Conservation (phyloP, 2,888 invertebrate species). For the Argyra leucocephala region DNA sequence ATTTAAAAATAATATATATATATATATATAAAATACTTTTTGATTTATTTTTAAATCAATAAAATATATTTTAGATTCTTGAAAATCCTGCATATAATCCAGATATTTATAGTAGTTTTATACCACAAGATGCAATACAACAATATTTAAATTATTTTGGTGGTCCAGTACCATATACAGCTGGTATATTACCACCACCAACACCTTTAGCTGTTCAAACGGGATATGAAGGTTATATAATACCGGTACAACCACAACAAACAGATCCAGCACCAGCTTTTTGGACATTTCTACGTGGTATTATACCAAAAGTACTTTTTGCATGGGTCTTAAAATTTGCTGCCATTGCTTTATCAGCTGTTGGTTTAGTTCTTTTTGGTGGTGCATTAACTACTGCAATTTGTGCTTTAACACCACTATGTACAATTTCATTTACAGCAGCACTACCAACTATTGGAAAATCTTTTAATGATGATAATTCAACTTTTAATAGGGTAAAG, state of each 20-base stretch:
- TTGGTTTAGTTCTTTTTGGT: constrained; percentile 46
- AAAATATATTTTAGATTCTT: constrained; percentile 13
- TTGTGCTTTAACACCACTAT: constrained; percentile 51
- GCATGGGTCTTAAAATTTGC: constrained; percentile 43
- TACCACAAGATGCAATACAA: constrained; percentile 39
- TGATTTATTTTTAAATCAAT: background rate
- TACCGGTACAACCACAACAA: constrained; percentile 32
- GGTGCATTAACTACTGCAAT: constrained; percentile 47
- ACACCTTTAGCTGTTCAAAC: constrained; percentile 39
- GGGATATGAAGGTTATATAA: constrained; percentile 43
- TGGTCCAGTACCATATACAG: constrained; percentile 26
- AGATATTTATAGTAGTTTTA: constrained; percentile 28
- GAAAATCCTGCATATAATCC: constrained; percentile 34
- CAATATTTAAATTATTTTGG: constrained; percentile 38
- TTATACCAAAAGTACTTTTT: constrained; percentile 33
- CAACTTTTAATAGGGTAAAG: constrained; percentile 49
- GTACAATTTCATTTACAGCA: constrained; percentile 44
- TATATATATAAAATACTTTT: background rate
- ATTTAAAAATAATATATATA: background rate
- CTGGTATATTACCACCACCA: constrained; percentile 26
- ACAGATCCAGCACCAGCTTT: constrained; percentile 21
- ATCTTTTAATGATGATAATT: constrained; percentile 37
- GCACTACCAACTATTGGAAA: constrained; percentile 30
- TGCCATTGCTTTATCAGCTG: constrained; percentile 42
- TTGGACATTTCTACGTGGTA: constrained; percentile 26